Percentiles rank a stretch among this genome's conserved stretches.
phyloP scores from a whole-genome alignment of 1,140 invertebrate species.

The Odontomachus brunneus region DNA sequence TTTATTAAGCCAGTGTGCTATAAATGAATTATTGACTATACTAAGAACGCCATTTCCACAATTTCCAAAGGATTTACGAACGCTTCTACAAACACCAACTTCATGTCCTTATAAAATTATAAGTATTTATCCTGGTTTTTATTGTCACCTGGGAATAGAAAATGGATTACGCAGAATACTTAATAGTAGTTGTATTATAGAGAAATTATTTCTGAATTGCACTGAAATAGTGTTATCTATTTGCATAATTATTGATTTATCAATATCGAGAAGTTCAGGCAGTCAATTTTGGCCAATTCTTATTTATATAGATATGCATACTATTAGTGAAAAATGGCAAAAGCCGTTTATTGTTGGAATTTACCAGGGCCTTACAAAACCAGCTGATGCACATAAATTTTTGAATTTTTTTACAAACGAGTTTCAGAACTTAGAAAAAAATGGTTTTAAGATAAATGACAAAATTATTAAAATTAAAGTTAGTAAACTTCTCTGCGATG shows the following conservation, averaged over 20 bases:
- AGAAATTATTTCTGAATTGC: slow-evolving; percentile 8
- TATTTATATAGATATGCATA: slow-evolving; percentile 10
- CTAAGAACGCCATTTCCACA: slow-evolving; percentile 24
- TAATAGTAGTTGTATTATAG: slow-evolving; percentile 11
- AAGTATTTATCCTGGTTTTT: slow-evolving; percentile 16
- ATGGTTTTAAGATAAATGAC: no score
- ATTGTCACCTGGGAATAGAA: slow-evolving; percentile 10
- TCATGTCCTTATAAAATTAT: slow-evolving; percentile 35
- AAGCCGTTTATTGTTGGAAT: neutral
- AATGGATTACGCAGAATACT: slow-evolving; percentile 19
- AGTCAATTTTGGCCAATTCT: slow-evolving; percentile 23
- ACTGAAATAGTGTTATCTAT: slow-evolving; percentile 1
- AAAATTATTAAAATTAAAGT: no score
- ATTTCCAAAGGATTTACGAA: slow-evolving; percentile 29
- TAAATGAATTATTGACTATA: slow-evolving; percentile 29
- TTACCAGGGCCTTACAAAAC: no score
- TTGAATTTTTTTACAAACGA: no score
- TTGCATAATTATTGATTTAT: slow-evolving; percentile 9
- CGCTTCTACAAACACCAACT: slow-evolving; percentile 13
- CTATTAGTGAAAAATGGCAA: slow-evolving; percentile 17
- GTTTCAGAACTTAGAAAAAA: no score
- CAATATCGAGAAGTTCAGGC: no score
- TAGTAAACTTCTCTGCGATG: no score
- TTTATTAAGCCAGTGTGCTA: slow-evolving; percentile 20
- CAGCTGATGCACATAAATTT: no score